Conservation (phyloP, 2,113 vertebrate genomes). For the Tachysurus vachellii region DNA sequence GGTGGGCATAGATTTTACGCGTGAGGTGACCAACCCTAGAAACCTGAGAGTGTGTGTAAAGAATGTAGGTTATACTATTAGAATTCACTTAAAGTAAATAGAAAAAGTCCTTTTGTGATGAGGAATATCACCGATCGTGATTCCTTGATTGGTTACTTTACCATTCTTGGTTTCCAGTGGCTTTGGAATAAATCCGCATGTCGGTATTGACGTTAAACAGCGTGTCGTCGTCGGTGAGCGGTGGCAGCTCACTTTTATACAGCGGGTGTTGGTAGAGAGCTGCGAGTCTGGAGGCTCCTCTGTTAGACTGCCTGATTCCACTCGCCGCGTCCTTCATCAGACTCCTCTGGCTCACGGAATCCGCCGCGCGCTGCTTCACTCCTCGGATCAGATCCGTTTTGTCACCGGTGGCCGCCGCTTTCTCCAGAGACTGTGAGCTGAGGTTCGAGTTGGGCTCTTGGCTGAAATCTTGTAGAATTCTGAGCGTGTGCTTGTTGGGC, state of each 20-base stretch:
- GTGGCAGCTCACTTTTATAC: conserved; percentile 74
- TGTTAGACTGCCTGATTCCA: conserved; percentile 25
- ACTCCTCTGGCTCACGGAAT: conserved; percentile 40
- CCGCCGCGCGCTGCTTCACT: conserved; percentile 49
- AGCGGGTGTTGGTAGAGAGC: conserved; percentile 85
- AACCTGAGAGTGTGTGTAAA: neutral
- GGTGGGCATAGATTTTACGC: too few species aligned
- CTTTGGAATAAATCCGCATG: conserved; percentile 87
- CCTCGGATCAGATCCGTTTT: conserved; percentile 57
- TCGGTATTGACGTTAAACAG: conserved; percentile 91
- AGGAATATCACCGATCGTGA: too few species aligned
- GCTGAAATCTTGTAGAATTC: conserved; percentile 91
- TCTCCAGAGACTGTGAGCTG: conserved; percentile 83
- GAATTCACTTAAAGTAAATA: neutral
- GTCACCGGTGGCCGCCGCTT: conserved; percentile 66
- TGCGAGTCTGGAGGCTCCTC: conserved; percentile 68
- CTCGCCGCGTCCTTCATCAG: conserved; percentile 49
- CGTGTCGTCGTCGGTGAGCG: conserved; percentile 82
- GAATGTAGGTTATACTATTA: neutral
- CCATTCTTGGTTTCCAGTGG: conserved; percentile 83
- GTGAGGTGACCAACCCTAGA: neutral
- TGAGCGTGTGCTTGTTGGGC: conserved; percentile 89
- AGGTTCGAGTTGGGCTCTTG: conserved; percentile 88
- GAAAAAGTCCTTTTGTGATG: too few species aligned
- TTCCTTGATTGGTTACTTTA: conserved; percentile 67